These are phyloP conservation scores for Caenorhabditis becei DNA, from an alignment of 2,888 invertebrate species.

Conservation along the genomic window DNA sequence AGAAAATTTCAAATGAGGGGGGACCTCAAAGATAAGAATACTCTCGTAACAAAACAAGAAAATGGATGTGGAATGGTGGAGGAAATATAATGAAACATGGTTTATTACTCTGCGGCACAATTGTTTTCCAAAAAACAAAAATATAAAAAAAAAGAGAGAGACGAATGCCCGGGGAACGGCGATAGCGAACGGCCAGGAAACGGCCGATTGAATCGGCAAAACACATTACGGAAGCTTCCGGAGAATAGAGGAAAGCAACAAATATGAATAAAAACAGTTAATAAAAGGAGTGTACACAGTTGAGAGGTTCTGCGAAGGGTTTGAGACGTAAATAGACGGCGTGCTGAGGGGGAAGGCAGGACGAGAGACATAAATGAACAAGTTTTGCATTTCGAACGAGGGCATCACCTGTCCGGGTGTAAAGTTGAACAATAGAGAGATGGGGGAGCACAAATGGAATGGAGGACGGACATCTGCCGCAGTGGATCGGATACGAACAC, in stretches of 20 bases:
- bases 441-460: slow-evolving; percentile 23
- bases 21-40: slow-evolving; percentile 19
- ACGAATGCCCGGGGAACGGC: slow-evolving; percentile 12
- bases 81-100: slow-evolving; percentile 11
- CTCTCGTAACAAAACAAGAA: slow-evolving; percentile 39
- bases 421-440: slow-evolving; percentile 4
- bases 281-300: slow-evolving; percentile 38
- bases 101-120: slow-evolving; percentile 29
- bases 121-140: slow-evolving; percentile 1
- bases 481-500: neutral
- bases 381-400: slow-evolving; percentile 54
- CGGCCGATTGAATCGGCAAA: slow-evolving; percentile 39
- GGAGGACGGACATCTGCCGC: slow-evolving; percentile 1
- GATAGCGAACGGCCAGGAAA: slow-evolving; percentile 3
- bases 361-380: slow-evolving; percentile 35
- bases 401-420: slow-evolving; percentile 36
- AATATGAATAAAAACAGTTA: slow-evolving; percentile 30
- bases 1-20: neutral
- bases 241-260: slow-evolving; percentile 23
- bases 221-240: slow-evolving; percentile 17
- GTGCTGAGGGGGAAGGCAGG: slow-evolving; percentile 14
- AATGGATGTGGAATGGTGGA: slow-evolving; percentile 6
- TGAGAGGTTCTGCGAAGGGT: slow-evolving; percentile 34
- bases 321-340: slow-evolving; percentile 39
- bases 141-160: slow-evolving; percentile 10